phyloP scores from a whole-genome alignment of 2,888 invertebrate genomes.

The Amphipyra berbera region DNA sequence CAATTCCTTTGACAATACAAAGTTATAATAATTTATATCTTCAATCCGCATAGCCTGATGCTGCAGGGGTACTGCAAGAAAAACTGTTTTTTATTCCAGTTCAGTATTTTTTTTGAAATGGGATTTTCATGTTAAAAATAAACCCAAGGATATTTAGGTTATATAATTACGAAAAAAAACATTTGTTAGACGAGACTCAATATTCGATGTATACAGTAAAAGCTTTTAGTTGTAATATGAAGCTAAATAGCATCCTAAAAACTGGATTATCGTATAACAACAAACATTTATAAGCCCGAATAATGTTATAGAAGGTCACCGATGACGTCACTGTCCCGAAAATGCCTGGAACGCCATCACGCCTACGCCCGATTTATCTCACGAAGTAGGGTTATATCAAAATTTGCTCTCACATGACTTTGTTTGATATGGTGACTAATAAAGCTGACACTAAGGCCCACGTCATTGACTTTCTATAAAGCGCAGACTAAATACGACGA shows the following conservation, averaged over 20 bases:
- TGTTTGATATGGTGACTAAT: conserved; percentile 23
- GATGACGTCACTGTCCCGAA: conserved; percentile 9
- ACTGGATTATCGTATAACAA: background rate
- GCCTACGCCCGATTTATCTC: conserved; percentile 12
- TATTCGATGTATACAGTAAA: background rate
- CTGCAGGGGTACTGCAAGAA: no score
- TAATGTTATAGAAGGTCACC: background rate
- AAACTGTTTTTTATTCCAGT: no score
- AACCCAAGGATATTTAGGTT: no score
- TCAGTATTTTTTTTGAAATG: no score
- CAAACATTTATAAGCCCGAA: background rate
- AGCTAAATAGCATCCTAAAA: background rate
- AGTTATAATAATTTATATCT: no score
- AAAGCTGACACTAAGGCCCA: no score
- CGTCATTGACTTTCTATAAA: no score
- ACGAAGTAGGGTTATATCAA: conserved; percentile 24
- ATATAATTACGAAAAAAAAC: background rate
- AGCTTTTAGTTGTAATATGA: background rate
- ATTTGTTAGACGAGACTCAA: background rate
- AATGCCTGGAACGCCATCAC: conserved; percentile 17
- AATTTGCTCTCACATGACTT: conserved; percentile 34
- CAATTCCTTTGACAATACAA: no score
- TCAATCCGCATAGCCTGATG: no score
- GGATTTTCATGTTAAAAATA: no score
- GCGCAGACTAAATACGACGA: no score